Evolutionary conservation across 2,888 invertebrate species (phyloP).

Genomic region (Oscheius onirici): DNA sequence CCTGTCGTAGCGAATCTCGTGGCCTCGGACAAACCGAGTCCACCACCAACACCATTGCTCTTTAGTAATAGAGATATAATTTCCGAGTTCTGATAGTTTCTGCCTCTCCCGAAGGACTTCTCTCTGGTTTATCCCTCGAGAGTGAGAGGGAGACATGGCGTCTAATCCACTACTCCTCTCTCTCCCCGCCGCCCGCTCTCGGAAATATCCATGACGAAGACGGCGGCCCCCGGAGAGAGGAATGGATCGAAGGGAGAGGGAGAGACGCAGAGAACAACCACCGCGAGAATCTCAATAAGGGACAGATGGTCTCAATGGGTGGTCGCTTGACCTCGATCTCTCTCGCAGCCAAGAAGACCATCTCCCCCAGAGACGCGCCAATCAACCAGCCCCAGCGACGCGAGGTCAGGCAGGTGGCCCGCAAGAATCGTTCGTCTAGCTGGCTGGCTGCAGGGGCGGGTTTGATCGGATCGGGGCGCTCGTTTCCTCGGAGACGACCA

Average conservation of each 20-base stretch:
- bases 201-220: conserved; percentile 26
- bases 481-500: conserved; percentile 16
- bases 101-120: not conserved
- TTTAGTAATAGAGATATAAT: too few species aligned
- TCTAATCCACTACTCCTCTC: conserved; percentile 25
- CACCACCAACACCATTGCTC: too few species aligned
- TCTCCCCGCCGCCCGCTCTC: not conserved
- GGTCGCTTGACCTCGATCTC: not conserved
- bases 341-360: not conserved
- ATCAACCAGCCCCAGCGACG: conserved; percentile 25
- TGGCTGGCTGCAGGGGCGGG: not conserved
- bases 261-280: conserved; percentile 28
- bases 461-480: conserved; percentile 19
- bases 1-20: too few species aligned
- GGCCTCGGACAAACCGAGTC: too few species aligned
- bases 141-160: conserved; percentile 14
- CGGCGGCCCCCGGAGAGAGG: conserved; percentile 16
- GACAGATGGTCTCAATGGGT: conserved; percentile 7
- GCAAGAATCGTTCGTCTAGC: conserved; percentile 1
- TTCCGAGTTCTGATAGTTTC: too few species aligned
- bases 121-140: conserved; percentile 12
- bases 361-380: not conserved
- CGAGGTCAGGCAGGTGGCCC: conserved; percentile 24
- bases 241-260: not conserved
- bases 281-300: conserved; percentile 4